These are phyloP conservation scores for Urophycis tenuis DNA, from an alignment of 2,797 vertebrate genomes.

Conservation along the genomic window DNA sequence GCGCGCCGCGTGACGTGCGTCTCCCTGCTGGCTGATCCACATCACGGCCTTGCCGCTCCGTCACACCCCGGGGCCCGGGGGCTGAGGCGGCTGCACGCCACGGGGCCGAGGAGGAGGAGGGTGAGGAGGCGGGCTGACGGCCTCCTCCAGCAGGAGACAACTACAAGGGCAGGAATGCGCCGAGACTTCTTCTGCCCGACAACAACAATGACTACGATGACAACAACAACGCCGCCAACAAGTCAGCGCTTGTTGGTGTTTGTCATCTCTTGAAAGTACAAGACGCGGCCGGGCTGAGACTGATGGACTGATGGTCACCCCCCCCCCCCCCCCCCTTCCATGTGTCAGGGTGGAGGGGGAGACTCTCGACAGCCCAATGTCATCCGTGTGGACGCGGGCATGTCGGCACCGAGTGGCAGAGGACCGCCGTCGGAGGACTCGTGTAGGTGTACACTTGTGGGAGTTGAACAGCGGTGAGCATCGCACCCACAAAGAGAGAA, in stretches of 20 bases:
- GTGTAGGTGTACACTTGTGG: constrained; percentile 43
- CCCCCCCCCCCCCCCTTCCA: too few relatives aligned
- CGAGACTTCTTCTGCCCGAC: constrained; percentile 7
- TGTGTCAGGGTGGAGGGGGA: background rate
- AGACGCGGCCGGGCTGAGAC: too few relatives aligned
- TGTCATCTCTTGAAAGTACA: too few relatives aligned
- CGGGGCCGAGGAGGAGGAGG: too few relatives aligned
- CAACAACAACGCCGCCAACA: too few relatives aligned
- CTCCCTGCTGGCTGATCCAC: background rate
- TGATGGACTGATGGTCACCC: too few relatives aligned
- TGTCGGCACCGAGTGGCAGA: background rate
- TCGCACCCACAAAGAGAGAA: constrained; percentile 31
- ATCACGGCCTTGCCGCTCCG: background rate
- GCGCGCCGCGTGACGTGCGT: background rate
- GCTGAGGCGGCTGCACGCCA: background rate
- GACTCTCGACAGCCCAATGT: background rate
- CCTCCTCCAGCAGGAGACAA: too few relatives aligned
- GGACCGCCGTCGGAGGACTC: constrained; percentile 34
- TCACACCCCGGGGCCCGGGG: background rate
- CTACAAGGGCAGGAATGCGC: too few relatives aligned
- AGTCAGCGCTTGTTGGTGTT: constrained; percentile 3
- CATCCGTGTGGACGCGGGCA: background rate
- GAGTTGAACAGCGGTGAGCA: constrained; percentile 47
- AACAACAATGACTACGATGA: too few relatives aligned
- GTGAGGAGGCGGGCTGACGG: too few relatives aligned